Conservation (phyloP, 2,113 vertebrate genomes). For the Struthio camelus region DNA sequence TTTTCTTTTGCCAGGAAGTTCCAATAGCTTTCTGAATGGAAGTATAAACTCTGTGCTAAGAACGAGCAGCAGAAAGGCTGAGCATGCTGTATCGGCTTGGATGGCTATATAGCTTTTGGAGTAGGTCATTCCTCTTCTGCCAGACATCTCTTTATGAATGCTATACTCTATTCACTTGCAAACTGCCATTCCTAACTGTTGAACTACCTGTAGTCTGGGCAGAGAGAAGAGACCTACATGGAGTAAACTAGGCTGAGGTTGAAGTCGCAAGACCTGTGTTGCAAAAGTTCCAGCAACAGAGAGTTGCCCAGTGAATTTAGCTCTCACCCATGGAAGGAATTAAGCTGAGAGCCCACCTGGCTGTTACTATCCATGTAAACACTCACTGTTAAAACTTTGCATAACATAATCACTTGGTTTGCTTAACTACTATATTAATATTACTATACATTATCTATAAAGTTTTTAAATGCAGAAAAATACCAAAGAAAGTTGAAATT, state of each 20-base stretch:
- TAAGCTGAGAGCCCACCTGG: background rate
- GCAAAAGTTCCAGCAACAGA: background rate
- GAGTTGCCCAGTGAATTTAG: background rate
- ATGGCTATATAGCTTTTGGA: background rate
- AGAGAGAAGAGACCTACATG: no score
- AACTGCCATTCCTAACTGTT: background rate
- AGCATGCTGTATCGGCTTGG: accelerated
- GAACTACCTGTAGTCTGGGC: background rate
- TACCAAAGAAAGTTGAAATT: background rate
- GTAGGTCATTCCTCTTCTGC: background rate
- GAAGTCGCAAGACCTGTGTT: background rate
- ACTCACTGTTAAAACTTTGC: background rate
- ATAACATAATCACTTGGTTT: background rate
- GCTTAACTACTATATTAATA: background rate
- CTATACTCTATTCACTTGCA: accelerated
- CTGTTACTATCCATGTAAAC: background rate
- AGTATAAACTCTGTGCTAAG: background rate
- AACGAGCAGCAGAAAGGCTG: background rate
- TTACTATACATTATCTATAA: background rate
- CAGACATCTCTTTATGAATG: background rate
- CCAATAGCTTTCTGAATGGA: background rate
- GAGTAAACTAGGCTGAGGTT: background rate
- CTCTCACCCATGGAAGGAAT: background rate
- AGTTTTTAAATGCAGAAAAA: background rate
- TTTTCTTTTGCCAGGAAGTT: background rate